These are phyloP conservation scores for Diorhabda elongata DNA, from an alignment of 1,140 invertebrate genomes.

Conservation along the genomic window DNA sequence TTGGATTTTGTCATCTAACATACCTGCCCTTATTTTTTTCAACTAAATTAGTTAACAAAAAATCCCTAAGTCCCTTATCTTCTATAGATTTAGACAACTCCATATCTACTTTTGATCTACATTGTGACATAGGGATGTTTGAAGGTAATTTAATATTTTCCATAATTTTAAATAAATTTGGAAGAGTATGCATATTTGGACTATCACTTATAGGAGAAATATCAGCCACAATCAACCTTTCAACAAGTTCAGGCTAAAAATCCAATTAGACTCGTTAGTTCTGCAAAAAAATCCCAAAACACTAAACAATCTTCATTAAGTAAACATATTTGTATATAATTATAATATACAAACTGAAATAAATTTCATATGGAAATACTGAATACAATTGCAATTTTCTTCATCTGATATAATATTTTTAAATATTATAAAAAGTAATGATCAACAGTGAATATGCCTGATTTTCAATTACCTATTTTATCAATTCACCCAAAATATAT, in stretches of 20 bases:
- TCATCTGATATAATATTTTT: too few relatives aligned
- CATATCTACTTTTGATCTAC: conserved; percentile 56
- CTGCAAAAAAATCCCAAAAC: background rate
- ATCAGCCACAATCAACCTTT: conserved; percentile 80
- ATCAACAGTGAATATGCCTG: too few relatives aligned
- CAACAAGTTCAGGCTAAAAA: conserved; percentile 69
- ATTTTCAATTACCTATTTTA: too few relatives aligned
- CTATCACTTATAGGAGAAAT: conserved; percentile 71
- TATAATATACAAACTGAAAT: too few relatives aligned
- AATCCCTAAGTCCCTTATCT: conserved; percentile 51
- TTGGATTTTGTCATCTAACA: background rate
- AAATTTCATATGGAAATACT: too few relatives aligned
- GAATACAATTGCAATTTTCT: too few relatives aligned
- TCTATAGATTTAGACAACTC: conserved; percentile 49
- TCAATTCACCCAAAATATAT: too few relatives aligned
- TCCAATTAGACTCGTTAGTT: too few relatives aligned
- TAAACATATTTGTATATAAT: too few relatives aligned
- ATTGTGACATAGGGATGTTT: conserved; percentile 61
- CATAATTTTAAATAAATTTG: conserved; percentile 36
- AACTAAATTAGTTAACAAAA: conserved; percentile 51
- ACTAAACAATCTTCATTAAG: too few relatives aligned
- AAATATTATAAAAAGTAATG: too few relatives aligned
- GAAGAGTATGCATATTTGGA: conserved; percentile 59
- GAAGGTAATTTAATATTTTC: conserved; percentile 52
- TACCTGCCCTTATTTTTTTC: conserved; percentile 30